These are phyloP conservation scores for Labeo catla DNA, from an alignment of 2,113 vertebrate species.

Conservation along the genomic window DNA sequence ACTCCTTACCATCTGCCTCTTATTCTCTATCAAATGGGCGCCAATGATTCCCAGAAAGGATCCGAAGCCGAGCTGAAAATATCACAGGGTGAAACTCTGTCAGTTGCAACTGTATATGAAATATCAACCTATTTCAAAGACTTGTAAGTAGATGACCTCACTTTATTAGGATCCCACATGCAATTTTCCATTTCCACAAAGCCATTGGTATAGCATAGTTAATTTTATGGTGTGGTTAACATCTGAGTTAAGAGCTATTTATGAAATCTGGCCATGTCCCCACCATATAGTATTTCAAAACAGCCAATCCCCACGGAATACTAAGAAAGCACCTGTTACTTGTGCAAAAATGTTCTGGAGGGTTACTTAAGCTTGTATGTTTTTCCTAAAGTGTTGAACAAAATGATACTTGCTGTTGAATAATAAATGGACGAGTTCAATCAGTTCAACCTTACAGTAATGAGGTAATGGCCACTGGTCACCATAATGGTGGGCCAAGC, in stretches of 20 bases:
- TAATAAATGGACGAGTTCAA: slow-evolving; percentile 9
- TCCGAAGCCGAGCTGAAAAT: slow-evolving; percentile 94
- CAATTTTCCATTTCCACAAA: not conserved
- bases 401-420: slow-evolving; percentile 8
- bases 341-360: not conserved
- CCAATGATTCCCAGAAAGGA: slow-evolving; percentile 98
- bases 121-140: not conserved
- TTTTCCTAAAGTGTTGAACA: not conserved
- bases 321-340: slow-evolving; percentile 32
- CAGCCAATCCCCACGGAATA: not conserved
- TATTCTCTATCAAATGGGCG: slow-evolving; percentile 96
- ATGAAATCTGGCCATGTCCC: not conserved
- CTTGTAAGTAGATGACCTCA: not conserved
- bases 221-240: not conserved
- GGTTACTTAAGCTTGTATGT: not conserved
- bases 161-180: not conserved
- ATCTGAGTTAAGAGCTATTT: not conserved
- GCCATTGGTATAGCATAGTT: not conserved
- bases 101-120: slow-evolving; percentile 27
- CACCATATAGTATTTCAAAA: slow-evolving; percentile 33
- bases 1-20: slow-evolving; percentile 97
- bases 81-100: slow-evolving; percentile 57
- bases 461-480: slow-evolving; percentile 22
- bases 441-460: not conserved
- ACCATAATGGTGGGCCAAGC: not conserved